Base-by-base conservation (phyloP, 2,113 vertebrate genomes). In the Catharus minimus region DNA sequence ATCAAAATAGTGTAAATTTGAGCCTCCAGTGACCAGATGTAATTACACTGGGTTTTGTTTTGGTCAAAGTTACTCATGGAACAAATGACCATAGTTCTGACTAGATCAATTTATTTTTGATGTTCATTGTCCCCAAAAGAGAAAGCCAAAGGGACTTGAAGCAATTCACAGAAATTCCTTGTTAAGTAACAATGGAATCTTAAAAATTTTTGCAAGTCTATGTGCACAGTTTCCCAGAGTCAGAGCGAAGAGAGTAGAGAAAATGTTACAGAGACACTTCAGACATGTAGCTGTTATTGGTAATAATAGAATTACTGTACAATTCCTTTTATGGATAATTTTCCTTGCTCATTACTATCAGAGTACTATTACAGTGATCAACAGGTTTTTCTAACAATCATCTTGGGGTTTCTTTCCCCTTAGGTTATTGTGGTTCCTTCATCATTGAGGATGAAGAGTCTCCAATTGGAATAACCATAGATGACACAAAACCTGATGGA, bases 401-500 rank as follows among this genome's bases (percentile, higher is more conserved):
- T 90, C 30, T 46, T 41, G 12, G 33, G 68, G 39, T 75, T 24
- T 52, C 74, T 84, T 32, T 84, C 15, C 15, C 30, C 47, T 90
- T 92, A 99, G 99, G 98, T 92, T 99, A 97, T 64, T 99, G 98
- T 44, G 99, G 98, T 74, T 98, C 46, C 61, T 98, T 99, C 95
- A 73, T 99, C 75, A 99, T 99, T 33, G 98, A 99, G 94, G 99
- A 99, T 64, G 98, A 99, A 21, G 98, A 98, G 2, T 96, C 98
- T 56, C 99, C 99, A 44, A 98, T 99, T 60, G 97, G 98, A 72
- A 96, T 99, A 96, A 99, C 99, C 5, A 90, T 99, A 69, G 99
- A 99, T 81, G 99, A 99, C 96, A 99, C 98, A 0, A 99, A 99
- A 93, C 99, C 99, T 52, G 99, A 99, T 86, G 98, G 98, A 72